A percentile compares a stretch with the other conserved stretches of the same genome.
These are phyloP conservation scores for Hepsetus odoe DNA, from an alignment of 2,113 vertebrate genomes.

Conservation along the genomic window DNA sequence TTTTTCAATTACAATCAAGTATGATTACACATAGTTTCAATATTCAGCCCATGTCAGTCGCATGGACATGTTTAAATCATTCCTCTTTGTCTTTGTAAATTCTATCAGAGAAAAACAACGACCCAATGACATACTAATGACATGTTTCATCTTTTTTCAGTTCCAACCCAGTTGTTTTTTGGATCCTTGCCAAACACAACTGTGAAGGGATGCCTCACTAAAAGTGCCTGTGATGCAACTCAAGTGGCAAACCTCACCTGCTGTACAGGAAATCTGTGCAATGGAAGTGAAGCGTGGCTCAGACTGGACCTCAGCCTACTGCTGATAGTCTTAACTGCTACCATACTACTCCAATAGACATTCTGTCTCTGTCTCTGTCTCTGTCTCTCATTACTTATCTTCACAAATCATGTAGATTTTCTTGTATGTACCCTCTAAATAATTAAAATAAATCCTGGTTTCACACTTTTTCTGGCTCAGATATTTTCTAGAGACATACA, in stretches of 20 bases:
- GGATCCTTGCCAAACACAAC: neutral
- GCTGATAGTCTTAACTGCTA: neutral
- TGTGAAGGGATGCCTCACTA: neutral
- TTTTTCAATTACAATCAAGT: neutral
- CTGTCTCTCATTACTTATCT: no score
- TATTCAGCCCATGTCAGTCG: no score
- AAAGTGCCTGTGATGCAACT: neutral
- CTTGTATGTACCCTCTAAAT: no score
- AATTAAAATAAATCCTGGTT: no score
- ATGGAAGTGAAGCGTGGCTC: neutral
- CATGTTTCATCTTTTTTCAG: neutral
- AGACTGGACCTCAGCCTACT: neutral
- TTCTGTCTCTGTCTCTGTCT: no score
- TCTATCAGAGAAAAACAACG: neutral
- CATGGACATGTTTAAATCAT: no score
- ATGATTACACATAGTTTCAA: no score
- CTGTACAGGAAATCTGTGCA: neutral
- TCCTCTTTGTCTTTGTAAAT: no score
- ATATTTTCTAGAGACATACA: no score
- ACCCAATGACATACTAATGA: neutral
- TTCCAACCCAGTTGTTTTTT: no score
- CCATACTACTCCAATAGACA: neutral
- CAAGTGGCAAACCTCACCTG: neutral
- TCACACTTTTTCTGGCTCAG: no score
- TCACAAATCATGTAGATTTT: no score